Conservation (phyloP, 2,113 vertebrate genomes). For the Stigmatopora argus region DNA sequence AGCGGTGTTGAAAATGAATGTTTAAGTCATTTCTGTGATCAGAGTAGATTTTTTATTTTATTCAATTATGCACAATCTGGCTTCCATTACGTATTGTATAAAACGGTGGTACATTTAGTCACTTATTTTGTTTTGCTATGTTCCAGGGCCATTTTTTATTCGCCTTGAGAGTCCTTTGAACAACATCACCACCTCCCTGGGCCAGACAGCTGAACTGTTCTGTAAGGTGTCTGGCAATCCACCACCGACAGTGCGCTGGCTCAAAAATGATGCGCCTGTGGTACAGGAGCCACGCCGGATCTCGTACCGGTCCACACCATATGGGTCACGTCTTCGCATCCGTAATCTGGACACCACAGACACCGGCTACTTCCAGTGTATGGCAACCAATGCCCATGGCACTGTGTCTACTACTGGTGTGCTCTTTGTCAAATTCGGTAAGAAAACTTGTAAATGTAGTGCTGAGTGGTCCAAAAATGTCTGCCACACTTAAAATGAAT, state of each 20-base stretch:
- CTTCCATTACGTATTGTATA: not conserved
- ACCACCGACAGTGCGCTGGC: slow-evolving; percentile 81
- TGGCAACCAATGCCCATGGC: slow-evolving; percentile 82
- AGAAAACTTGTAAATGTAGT: slow-evolving; percentile 38
- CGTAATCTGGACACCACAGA: slow-evolving; percentile 95
- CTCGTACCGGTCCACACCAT: slow-evolving; percentile 80
- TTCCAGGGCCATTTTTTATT: slow-evolving; percentile 82
- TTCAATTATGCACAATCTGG: not conserved
- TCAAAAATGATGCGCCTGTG: slow-evolving; percentile 95
- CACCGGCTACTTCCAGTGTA: slow-evolving; percentile 97
- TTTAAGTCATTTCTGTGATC: too few relatives aligned
- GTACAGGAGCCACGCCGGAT: slow-evolving; percentile 89
- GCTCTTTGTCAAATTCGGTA: slow-evolving; percentile 95
- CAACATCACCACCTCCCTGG: slow-evolving; percentile 94
- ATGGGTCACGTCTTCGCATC: slow-evolving; percentile 90
- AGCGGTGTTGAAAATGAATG: too few relatives aligned
- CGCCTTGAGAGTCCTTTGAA: slow-evolving; percentile 91
- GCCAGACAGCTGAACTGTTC: slow-evolving; percentile 87
- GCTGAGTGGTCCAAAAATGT: not conserved
- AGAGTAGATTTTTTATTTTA: too few relatives aligned
- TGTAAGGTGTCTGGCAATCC: slow-evolving; percentile 89
- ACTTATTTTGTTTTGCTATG: not conserved
- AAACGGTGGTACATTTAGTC: not conserved
- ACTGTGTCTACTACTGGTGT: slow-evolving; percentile 91
- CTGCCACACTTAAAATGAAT: not conserved